Base-by-base conservation (phyloP, 2,888 invertebrate genomes). In the Cataglyphis albicans region DNA sequence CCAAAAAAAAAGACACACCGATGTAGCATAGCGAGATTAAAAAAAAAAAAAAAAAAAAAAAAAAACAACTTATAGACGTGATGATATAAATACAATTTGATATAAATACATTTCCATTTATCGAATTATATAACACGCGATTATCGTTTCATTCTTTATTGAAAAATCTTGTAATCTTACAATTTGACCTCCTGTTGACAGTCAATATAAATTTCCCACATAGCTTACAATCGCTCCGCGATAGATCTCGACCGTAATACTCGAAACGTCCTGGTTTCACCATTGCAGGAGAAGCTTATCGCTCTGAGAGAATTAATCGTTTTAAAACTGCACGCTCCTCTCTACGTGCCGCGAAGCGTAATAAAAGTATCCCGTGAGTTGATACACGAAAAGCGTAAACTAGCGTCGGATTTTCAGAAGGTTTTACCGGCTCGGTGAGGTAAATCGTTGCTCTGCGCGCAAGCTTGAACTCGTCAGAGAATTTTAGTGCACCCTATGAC, bases 291-390 rank as follows among this genome's bases (percentile, higher is more conserved):
- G 52, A 44, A 44, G 52, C 59, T 80, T 72, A 78, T 78, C 73
- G 78, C 59, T 72, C 59, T 25, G 78, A 73, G 68, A n/a, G 78
- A 72, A 80, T 80, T 80, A 80, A 80, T 80, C 73, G 74, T 80
- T 80, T 72, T 80, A 72, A 80, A 80, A 80, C 74, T 72, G 74
- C 59, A 52, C 78, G 44, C 44, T n/a, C 41, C 12, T 44, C 41
- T 44, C 52, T 78, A 72, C 73, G 78, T 78, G 78, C 78, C 73
- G 44, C 59, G 78, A 59, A 73, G 78, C 73, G 78, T 80, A 73
- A 80, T 80, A 80, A 80, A 80, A 80, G 78, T 78, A 78, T 78
- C 41, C 44, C 57, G 73, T 21, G 78, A 80, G 78, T 80, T 80
- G 78, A 80, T 80, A 78, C 80, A 48, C 76, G 59, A 48, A 61